A percentile compares a stretch with the other conserved stretches of the same genome.
Conservation (phyloP, 2,888 invertebrate species). For the Augiades crinisus region DNA sequence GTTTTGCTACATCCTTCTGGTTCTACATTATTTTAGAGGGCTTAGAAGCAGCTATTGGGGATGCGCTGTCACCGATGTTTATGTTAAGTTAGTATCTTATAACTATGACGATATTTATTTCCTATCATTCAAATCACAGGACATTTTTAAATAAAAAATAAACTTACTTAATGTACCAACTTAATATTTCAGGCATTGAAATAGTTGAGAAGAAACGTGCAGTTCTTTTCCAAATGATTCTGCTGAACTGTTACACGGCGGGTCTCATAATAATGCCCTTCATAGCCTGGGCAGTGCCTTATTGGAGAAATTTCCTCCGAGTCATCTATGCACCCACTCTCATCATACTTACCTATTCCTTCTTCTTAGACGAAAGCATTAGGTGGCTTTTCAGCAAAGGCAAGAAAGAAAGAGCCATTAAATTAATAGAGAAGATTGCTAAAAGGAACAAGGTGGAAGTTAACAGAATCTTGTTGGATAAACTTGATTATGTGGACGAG, state of each 20-base stretch:
- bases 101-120: too few relatives aligned
- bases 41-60: conserved; percentile 67
- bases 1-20: conserved; percentile 62
- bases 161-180: too few relatives aligned
- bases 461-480: conserved; percentile 49
- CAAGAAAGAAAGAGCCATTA: conserved; percentile 51
- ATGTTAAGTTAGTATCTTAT: conserved; percentile 62
- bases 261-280: conserved; percentile 68
- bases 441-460: conserved; percentile 55
- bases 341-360: conserved; percentile 59
- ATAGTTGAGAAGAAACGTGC: conserved; percentile 66
- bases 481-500: conserved; percentile 56
- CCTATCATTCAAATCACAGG: too few relatives aligned
- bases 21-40: conserved; percentile 57
- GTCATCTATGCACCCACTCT: conserved; percentile 70
- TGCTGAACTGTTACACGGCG: conserved; percentile 66
- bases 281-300: conserved; percentile 67
- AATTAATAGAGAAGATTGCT: conserved; percentile 63
- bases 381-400: conserved; percentile 74
- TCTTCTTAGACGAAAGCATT: conserved; percentile 70
- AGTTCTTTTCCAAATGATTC: conserved; percentile 68
- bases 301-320: conserved; percentile 68
- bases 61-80: conserved; percentile 70
- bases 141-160: too few relatives aligned
- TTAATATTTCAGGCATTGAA: conserved; percentile 65